A percentile compares a stretch with the other conserved stretches of the same genome.
phyloP scores from a whole-genome alignment of 2,888 invertebrate genomes.

The Sympetrum striolatum region DNA sequence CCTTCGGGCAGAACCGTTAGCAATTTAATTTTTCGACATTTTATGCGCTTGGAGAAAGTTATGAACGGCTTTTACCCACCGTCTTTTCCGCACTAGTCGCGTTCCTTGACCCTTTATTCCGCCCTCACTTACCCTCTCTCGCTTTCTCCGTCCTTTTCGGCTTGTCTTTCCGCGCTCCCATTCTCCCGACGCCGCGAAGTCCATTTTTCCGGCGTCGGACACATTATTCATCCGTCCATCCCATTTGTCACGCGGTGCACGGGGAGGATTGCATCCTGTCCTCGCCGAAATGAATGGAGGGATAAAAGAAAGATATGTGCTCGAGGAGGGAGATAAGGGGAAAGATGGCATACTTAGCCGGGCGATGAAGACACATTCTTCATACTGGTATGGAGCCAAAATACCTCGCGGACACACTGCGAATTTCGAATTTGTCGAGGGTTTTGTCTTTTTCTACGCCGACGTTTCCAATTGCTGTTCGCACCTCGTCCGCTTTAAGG shows the following conservation, averaged over 20 bases:
- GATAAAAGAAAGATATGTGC: background rate
- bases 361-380: slow-evolving; percentile 20
- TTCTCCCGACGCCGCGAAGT: background rate
- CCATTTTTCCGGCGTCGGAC: background rate
- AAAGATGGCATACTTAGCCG: slow-evolving; percentile 27
- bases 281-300: background rate
- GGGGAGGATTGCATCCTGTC: background rate
- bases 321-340: background rate
- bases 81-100: background rate
- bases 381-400: slow-evolving; percentile 20
- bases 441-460: background rate
- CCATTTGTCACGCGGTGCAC: slow-evolving; percentile 7
- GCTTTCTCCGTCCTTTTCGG: background rate
- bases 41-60: too few species aligned
- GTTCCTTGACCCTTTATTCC: background rate
- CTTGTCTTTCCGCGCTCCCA: background rate
- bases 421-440: slow-evolving; percentile 8
- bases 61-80: too few species aligned
- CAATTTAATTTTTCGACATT: too few species aligned
- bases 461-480: background rate
- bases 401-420: background rate
- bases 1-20: too few species aligned
- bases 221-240: slow-evolving; percentile 31
- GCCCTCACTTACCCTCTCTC: background rate
- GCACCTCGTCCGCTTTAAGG: background rate